Conservation (phyloP, 2,113 vertebrate species). For the Phainopepla nitens region DNA sequence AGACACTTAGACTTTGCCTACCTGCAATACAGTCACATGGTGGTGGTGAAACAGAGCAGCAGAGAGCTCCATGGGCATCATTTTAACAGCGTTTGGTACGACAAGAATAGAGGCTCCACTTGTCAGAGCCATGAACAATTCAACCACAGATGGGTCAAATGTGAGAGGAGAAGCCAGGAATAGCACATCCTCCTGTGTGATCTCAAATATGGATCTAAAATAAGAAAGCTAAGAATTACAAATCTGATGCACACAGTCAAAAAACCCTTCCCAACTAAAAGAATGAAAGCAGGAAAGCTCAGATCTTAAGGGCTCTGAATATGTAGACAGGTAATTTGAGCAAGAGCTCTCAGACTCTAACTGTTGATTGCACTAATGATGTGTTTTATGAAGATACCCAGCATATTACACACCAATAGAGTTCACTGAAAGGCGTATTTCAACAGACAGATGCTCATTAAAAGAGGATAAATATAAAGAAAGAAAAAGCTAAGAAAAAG, state of each 20-base stretch:
- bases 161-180: slow-evolving; percentile 92
- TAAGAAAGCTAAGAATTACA: slow-evolving; percentile 24
- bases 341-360: neutral
- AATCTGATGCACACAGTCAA: neutral
- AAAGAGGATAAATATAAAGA: neutral
- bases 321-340: neutral
- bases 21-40: slow-evolving; percentile 87
- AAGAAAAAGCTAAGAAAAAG: neutral
- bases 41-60: slow-evolving; percentile 80
- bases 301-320: neutral
- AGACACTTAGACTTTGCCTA: slow-evolving; percentile 17
- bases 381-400: neutral
- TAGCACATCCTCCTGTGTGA: slow-evolving; percentile 80
- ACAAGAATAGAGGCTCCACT: slow-evolving; percentile 88
- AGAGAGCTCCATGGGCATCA: slow-evolving; percentile 79
- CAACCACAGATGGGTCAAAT: slow-evolving; percentile 95
- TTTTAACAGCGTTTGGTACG: slow-evolving; percentile 82
- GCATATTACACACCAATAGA: neutral
- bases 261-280: neutral
- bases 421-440: neutral
- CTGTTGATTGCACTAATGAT: neutral
- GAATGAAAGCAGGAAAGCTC: neutral
- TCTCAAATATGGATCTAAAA: slow-evolving; percentile 82
- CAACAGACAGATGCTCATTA: neutral
- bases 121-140: slow-evolving; percentile 86